Conservation (phyloP, 1,140 invertebrate genomes). For the Drosophila ironensis region DNA sequence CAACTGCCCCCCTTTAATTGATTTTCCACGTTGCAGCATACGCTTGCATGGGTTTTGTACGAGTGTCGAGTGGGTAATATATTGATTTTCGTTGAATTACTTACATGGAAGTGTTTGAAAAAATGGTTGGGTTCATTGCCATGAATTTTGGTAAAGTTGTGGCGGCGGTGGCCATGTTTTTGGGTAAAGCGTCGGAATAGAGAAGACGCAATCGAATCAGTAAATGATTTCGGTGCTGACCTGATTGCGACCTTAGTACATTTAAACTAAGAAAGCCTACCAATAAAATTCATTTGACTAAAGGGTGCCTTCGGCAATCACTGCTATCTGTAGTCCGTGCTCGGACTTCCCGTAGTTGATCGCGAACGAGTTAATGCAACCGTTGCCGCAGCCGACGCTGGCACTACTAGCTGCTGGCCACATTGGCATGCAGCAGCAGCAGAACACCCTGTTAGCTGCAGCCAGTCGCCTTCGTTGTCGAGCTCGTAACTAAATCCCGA, state of each 20-base stretch:
- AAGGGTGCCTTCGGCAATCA: slow-evolving; percentile 72
- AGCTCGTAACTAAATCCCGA: no score
- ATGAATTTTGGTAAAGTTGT: slow-evolving; percentile 28
- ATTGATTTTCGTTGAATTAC: slow-evolving; percentile 32
- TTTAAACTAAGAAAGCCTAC: slow-evolving; percentile 49
- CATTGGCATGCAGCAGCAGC: slow-evolving; percentile 14
- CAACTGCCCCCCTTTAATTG: slow-evolving; percentile 46
- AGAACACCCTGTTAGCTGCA: slow-evolving; percentile 3
- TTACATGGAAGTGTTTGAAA: slow-evolving; percentile 57
- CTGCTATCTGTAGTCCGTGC: slow-evolving; percentile 81
- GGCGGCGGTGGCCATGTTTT: slow-evolving; percentile 25
- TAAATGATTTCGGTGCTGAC: neutral
- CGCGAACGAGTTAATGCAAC: slow-evolving; percentile 47
- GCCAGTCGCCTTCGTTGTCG: slow-evolving; percentile 25
- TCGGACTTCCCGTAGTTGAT: slow-evolving; percentile 44
- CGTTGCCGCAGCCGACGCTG: slow-evolving; percentile 44
- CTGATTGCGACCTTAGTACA: neutral
- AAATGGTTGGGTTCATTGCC: no score
- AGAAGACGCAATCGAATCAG: slow-evolving; percentile 21
- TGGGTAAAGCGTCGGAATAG: slow-evolving; percentile 5
- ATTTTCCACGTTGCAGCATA: slow-evolving; percentile 61
- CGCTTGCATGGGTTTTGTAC: slow-evolving; percentile 34
- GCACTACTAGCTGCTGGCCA: slow-evolving; percentile 51
- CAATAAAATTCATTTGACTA: slow-evolving; percentile 82
- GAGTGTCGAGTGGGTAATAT: slow-evolving; percentile 9